Conservation (phyloP, 2,888 invertebrate species). For the Zaprionus obscuricornis region DNA sequence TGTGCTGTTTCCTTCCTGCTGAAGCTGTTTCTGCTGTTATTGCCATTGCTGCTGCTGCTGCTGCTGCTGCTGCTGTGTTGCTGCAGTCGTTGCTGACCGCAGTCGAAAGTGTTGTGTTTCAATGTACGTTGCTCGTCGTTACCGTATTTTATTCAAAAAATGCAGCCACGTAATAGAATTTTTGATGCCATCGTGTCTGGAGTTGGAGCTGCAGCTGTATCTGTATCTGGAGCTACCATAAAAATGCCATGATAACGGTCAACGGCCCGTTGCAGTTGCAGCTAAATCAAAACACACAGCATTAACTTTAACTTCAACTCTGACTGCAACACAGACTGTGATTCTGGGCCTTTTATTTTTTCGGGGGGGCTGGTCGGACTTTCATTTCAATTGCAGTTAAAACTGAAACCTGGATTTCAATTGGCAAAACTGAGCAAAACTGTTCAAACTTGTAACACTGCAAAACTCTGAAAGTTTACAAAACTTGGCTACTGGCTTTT, state of each 20-base stretch:
- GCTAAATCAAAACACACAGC: too few species aligned
- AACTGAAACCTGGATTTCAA: constrained; percentile 6
- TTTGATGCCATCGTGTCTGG: constrained; percentile 77
- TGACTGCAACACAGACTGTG: background rate
- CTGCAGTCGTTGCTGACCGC: constrained; percentile 39
- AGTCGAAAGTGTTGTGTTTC: constrained; percentile 76
- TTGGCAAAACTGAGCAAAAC: constrained; percentile 19
- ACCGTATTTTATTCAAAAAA: constrained; percentile 77
- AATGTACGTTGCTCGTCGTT: constrained; percentile 44
- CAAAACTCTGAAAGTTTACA: too few species aligned
- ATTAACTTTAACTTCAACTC: too few species aligned
- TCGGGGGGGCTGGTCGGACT: too few species aligned
- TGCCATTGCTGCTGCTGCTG: constrained; percentile 11
- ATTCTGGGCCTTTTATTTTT: constrained; percentile 31
- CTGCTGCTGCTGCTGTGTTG: constrained; percentile 1
- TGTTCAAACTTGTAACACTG: constrained; percentile 12
- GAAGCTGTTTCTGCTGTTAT: too few species aligned
- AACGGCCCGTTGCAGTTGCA: constrained; percentile 44
- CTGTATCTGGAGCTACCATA: too few species aligned
- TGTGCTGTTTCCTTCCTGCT: constrained; percentile 57
- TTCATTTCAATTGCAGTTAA: constrained; percentile 52
- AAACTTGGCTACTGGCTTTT: constrained; percentile 66
- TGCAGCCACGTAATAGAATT: constrained; percentile 77
- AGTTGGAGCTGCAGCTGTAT: too few species aligned
- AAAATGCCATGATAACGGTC: constrained; percentile 77